Base-by-base conservation (phyloP, 2,888 invertebrate species). In the Allygus modestus region DNA sequence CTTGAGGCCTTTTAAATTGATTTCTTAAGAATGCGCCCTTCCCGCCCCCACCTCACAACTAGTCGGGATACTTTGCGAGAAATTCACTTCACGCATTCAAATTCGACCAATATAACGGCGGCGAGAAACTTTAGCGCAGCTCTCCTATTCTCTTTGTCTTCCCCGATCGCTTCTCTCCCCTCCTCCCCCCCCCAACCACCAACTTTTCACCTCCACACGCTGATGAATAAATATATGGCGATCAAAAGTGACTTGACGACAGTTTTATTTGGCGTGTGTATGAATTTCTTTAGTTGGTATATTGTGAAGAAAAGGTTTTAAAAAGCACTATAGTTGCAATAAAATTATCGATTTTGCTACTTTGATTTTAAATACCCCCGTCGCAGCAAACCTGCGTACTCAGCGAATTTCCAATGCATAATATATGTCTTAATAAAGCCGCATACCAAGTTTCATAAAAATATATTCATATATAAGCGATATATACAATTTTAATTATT, bases 1-100 rank as follows among this genome's bases (percentile, higher is more conserved):
- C 84, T 84, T 69, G 69, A 84, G 79, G 84, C 43, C 79, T 84
- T 84, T 84, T 65, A 84, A 84, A 84, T 84, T 84, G 79, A 79
- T 79, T 84, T 84, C 79, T 84, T 79, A 69, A 84, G 84, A 84
- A 84, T 84, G 79, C 33, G 75, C 83, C 82, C 43, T 43, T 28
- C 28, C 81, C 33, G 11, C 41, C 69, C 69, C 41, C 26, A 58
- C 41, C 69, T n/a, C 28, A 1, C 7, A n/a, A 20, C 69, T 69
- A 31, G 31, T 69, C 69, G 69, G 69, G 69, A 69, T 69, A 69
- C 69, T 69, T 69, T 69, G 31, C 69, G 33, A 69, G 69, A 69
- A 69, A 69, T 69, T 69, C 69, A 69, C 31, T 69, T 33, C 33
- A 69, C 69, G 69, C 69, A 69, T 69, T 69, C 69, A 69, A 69